Base-by-base conservation (phyloP, 2,888 invertebrate genomes). In the Polydrusus cervinus region DNA sequence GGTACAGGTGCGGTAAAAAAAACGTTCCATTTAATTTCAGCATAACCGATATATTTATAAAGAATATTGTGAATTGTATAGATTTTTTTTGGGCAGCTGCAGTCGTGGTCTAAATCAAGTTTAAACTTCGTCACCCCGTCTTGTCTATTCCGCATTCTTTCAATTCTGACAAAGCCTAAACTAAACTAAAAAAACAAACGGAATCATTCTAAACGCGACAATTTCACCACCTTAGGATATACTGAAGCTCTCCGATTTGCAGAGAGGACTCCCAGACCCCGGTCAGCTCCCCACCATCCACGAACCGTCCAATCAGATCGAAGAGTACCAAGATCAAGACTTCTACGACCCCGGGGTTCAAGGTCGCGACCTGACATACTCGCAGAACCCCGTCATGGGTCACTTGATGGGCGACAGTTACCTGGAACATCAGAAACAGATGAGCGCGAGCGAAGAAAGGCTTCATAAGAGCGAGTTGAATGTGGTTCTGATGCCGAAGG, bases 401-500 rank as follows among this genome's bases (percentile, higher is more conserved):
- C 71, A 75, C 20, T 43, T 71, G 43, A 51, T 76, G 20, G 51
- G 43, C 9, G 75, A 77, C 43, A 49, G 55, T 30, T 72, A 51
- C 49, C 55, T 14, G 0, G 74, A 78, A 25, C 72, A 66, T 38
- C 61, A 69, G 57, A 16, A 34, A 14, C 51, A 38, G n/a, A 16
- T 62, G 30, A 75, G 64, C 16, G 62, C 51, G 3, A 78, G 77
- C 20, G 60, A 78, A 5, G 81, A 84, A 13, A 84, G 83, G 68
- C 84, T 86, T 0, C 87, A 84, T 78, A 87, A 87, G 77, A 87
- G 87, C 76, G 87, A 88, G 80, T 76, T 87, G 34, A 87, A 84
- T 71, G 87, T 88, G 9, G 87, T 87, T 2, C 77, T 88, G 66
- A 86, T 88, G 85, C 88, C 88, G 0, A 86, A 86, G 65, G 86